Evolutionary conservation across 2,888 invertebrate genomes (phyloP).

Genomic region (Cosmia trapezina): DNA sequence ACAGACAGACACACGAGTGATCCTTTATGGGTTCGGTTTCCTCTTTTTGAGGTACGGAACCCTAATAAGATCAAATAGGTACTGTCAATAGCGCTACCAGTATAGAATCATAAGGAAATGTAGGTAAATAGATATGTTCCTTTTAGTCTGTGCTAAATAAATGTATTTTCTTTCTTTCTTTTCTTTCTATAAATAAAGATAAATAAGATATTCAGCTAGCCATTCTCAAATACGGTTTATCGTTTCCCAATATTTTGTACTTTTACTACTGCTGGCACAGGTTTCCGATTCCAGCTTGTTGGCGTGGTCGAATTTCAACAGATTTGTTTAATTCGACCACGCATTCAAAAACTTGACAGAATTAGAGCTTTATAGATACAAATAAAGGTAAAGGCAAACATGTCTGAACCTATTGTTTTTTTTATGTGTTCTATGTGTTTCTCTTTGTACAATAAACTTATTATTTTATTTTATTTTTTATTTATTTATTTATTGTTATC

Average conservation of each 20-base stretch:
- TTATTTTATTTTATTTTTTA: too few relatives aligned
- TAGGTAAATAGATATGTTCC: neutral
- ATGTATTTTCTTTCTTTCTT: too few relatives aligned
- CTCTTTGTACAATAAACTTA: too few relatives aligned
- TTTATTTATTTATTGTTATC: too few relatives aligned
- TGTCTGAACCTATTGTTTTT: too few relatives aligned
- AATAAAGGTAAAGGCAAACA: neutral
- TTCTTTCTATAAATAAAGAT: too few relatives aligned
- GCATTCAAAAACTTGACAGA: neutral
- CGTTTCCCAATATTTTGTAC: constrained; percentile 47
- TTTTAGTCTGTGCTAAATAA: too few relatives aligned
- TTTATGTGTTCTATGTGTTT: too few relatives aligned
- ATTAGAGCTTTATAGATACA: neutral
- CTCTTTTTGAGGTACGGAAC: too few relatives aligned
- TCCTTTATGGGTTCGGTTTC: too few relatives aligned
- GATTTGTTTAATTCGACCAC: neutral
- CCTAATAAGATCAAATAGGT: neutral
- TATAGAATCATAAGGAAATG: neutral
- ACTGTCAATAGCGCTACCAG: neutral
- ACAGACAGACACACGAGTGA: too few relatives aligned
- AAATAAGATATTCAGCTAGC: constrained; percentile 15
- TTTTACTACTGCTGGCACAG: constrained; percentile 45
- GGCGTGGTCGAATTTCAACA: constrained; percentile 5
- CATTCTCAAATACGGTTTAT: constrained; percentile 22
- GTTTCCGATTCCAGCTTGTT: neutral